Evolutionary conservation across 2,113 vertebrate genomes (phyloP).

Genomic region (Chaetorhynchus papuensis): DNA sequence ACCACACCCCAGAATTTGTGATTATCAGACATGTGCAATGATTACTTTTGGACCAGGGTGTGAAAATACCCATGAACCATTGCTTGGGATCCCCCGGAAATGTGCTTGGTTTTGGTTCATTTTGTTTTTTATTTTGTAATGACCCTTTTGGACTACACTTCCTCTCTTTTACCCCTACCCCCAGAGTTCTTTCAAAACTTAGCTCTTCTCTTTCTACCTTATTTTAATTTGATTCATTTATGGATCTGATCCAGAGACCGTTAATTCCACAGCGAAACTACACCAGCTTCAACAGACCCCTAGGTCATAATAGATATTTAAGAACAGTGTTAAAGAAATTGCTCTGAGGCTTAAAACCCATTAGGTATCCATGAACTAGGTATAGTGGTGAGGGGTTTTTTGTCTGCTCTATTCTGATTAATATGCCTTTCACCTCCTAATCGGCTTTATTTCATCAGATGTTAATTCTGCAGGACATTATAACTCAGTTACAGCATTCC

Average conservation of each 20-base stretch:
- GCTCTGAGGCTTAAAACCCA: background rate
- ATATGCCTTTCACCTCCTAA: background rate
- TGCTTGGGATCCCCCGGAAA: background rate
- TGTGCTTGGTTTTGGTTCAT: accelerated
- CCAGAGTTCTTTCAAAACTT: background rate
- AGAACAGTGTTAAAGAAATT: background rate
- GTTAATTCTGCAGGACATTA: background rate
- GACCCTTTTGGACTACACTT: background rate
- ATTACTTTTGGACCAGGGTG: background rate
- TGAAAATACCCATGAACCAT: background rate
- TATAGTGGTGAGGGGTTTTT: background rate
- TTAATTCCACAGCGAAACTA: background rate
- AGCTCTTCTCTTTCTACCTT: background rate
- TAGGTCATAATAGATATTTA: background rate
- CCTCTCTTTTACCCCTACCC: background rate
- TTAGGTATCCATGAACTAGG: background rate
- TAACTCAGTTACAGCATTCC: background rate
- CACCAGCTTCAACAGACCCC: background rate
- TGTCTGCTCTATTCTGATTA: background rate
- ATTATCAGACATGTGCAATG: background rate
- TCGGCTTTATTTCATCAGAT: background rate
- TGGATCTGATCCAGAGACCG: background rate
- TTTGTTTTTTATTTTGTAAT: background rate
- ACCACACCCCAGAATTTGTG: background rate
- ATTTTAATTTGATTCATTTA: background rate